phyloP scores from a whole-genome alignment of 2,888 invertebrate genomes.

The Tinea trinotella region DNA sequence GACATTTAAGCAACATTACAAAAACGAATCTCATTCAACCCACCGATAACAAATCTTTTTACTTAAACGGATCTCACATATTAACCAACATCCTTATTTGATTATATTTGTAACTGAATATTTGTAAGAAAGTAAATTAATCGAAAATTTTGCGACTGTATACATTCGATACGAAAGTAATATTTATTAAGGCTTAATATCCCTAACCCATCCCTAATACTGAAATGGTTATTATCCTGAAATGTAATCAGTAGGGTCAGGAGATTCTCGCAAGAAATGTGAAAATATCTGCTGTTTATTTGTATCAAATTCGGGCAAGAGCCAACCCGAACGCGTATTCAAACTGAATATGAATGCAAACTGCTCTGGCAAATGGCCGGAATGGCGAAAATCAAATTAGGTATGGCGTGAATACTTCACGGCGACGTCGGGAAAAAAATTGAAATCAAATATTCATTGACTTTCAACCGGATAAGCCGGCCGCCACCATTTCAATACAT shows the following conservation, averaged over 20 bases:
- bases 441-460: slow-evolving; percentile 74
- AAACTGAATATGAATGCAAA: slow-evolving; percentile 72
- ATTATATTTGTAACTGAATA: neutral
- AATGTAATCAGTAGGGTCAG: slow-evolving; percentile 70
- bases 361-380: slow-evolving; percentile 64
- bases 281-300: slow-evolving; percentile 71
- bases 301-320: slow-evolving; percentile 66
- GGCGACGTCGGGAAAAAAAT: slow-evolving; percentile 69
- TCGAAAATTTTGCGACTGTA: neutral
- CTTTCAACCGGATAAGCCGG: slow-evolving; percentile 71
- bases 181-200: slow-evolving; percentile 18
- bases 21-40: slow-evolving; percentile 56
- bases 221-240: slow-evolving; percentile 54
- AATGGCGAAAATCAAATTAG: slow-evolving; percentile 73
- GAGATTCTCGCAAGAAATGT: slow-evolving; percentile 62
- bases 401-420: slow-evolving; percentile 72
- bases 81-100: too few relatives aligned
- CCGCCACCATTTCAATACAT: slow-evolving; percentile 70
- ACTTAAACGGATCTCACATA: neutral
- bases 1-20: slow-evolving; percentile 66
- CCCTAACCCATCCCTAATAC: slow-evolving; percentile 21
- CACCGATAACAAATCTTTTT: slow-evolving; percentile 19
- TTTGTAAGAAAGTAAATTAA: slow-evolving; percentile 1
- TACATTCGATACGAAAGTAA: slow-evolving; percentile 4
- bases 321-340: slow-evolving; percentile 69